A percentile compares a stretch with the other conserved stretches of the same genome.
These are phyloP conservation scores for Philaethria dido DNA, from an alignment of 2,888 invertebrate species.

Conservation along the genomic window DNA sequence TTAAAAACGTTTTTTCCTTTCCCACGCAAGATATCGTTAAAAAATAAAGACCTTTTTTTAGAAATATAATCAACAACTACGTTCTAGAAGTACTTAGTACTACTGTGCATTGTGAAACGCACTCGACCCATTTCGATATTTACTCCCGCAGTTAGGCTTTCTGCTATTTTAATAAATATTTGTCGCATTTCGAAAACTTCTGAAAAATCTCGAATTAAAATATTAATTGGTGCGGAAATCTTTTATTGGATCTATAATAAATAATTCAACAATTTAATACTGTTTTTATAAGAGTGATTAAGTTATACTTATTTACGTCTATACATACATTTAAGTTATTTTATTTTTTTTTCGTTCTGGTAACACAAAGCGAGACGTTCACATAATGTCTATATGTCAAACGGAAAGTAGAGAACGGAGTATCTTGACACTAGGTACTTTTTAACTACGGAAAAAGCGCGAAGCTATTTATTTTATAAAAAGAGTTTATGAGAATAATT, in stretches of 20 bases:
- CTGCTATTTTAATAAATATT: slow-evolving; percentile 25
- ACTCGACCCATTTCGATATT: slow-evolving; percentile 37
- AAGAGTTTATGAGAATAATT: no score
- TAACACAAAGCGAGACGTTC: no score
- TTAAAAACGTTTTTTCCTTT: neutral
- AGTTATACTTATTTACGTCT: neutral
- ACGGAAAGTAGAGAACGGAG: no score
- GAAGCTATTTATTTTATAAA: no score
- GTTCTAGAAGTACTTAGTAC: slow-evolving; percentile 9
- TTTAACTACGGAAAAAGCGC: no score
- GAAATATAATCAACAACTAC: slow-evolving; percentile 22
- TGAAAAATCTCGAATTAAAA: slow-evolving; percentile 22
- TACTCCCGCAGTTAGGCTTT: slow-evolving; percentile 28
- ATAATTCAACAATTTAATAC: neutral
- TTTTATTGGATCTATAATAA: slow-evolving; percentile 5
- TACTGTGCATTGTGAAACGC: slow-evolving; percentile 29
- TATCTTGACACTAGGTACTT: no score
- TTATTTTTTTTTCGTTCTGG: no score
- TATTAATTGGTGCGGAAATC: slow-evolving; percentile 25
- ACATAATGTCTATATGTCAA: no score
- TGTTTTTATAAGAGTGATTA: neutral
- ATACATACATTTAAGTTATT: no score
- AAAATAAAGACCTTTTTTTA: slow-evolving; percentile 20
- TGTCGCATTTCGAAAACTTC: slow-evolving; percentile 27
- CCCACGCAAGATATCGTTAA: neutral